phyloP scores from a whole-genome alignment of 2,797 vertebrate genomes.

The Decapterus maruadsi region DNA sequence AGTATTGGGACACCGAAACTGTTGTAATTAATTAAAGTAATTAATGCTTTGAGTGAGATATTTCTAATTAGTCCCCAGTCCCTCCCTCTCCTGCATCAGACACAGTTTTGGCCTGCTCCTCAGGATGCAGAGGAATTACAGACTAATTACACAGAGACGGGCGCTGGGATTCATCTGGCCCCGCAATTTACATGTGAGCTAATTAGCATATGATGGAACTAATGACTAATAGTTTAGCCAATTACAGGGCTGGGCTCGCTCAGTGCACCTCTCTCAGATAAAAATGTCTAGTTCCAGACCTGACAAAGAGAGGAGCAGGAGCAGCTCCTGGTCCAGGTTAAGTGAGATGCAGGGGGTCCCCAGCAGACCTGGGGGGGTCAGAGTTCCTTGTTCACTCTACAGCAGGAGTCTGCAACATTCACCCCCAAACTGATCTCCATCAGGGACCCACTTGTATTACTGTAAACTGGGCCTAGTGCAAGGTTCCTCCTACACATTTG shows the following conservation, averaged over 20 bases:
- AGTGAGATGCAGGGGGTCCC: not conserved
- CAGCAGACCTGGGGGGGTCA: too few relatives aligned
- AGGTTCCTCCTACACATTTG: too few relatives aligned
- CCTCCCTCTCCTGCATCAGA: constrained; percentile 62
- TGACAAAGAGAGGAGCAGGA: constrained; percentile 21
- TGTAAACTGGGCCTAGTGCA: too few relatives aligned
- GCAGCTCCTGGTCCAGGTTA: not conserved
- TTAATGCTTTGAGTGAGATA: constrained; percentile 76
- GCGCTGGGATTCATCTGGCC: constrained; percentile 78
- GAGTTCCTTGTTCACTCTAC: too few relatives aligned
- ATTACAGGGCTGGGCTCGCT: constrained; percentile 58
- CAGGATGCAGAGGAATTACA: constrained; percentile 78
- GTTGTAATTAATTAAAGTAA: constrained; percentile 84
- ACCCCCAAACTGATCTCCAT: too few relatives aligned
- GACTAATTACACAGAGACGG: constrained; percentile 83
- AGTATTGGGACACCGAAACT: constrained; percentile 73
- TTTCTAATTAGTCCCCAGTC: constrained; percentile 82
- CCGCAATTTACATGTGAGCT: constrained; percentile 81
- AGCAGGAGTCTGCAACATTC: too few relatives aligned
- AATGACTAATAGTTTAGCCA: constrained; percentile 76
- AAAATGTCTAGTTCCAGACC: constrained; percentile 9
- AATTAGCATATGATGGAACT: constrained; percentile 78
- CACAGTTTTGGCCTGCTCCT: constrained; percentile 71
- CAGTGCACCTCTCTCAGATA: constrained; percentile 43
- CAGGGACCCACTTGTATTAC: too few relatives aligned